Conservation (phyloP, 92 coral and sea anemone genomes). For the Palythoa grandis region DNA sequence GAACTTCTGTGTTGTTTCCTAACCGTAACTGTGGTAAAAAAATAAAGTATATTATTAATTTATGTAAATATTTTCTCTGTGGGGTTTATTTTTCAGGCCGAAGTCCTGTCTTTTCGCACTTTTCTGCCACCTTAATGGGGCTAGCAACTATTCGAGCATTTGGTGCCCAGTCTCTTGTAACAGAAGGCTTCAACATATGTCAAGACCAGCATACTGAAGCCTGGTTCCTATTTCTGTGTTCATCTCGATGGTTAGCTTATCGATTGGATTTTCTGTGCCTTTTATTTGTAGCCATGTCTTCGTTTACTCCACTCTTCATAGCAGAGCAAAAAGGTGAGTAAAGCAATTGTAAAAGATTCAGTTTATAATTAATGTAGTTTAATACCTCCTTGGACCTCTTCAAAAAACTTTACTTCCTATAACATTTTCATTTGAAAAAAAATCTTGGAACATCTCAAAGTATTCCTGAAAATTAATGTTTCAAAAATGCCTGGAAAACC, state of each 20-base stretch:
- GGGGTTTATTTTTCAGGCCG: slow-evolving; percentile 63
- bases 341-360: background rate
- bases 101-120: slow-evolving; percentile 82
- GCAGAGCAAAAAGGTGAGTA: slow-evolving; percentile 73
- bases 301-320: slow-evolving; percentile 86
- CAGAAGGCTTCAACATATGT: slow-evolving; percentile 69
- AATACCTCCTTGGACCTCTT: no score
- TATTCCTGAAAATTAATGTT: no score
- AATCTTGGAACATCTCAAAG: no score
- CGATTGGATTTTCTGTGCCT: slow-evolving; percentile 83
- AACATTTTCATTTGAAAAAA: no score
- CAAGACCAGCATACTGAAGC: slow-evolving; percentile 93
- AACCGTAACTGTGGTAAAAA: no score
- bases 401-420: no score
- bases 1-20: no score
- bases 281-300: slow-evolving; percentile 76
- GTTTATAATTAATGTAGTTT: background rate
- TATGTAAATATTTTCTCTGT: background rate
- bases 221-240: slow-evolving; percentile 73
- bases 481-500: no score
- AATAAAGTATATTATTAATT: no score
- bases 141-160: slow-evolving; percentile 83
- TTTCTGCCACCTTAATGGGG: slow-evolving; percentile 86
- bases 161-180: slow-evolving; percentile 64
- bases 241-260: slow-evolving; percentile 88